Percentiles rank a stretch among this genome's conserved stretches.
Evolutionary conservation across 2,797 vertebrate species (phyloP).

Genomic region (Lerista edwardsae): DNA sequence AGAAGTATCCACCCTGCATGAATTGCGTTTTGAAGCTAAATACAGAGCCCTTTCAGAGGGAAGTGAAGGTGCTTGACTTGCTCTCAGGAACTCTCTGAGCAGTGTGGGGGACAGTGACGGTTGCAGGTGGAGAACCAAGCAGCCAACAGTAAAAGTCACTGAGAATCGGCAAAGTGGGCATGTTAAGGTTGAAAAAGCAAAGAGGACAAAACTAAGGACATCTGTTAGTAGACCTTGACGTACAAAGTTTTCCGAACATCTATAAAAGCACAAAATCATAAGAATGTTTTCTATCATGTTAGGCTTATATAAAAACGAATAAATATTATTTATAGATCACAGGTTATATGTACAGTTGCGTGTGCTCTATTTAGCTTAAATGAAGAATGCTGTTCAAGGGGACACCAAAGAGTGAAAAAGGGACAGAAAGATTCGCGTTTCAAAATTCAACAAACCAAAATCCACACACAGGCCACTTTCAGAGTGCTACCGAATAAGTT

Average conservation of each 20-base stretch:
- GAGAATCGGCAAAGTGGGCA: constrained; percentile 45
- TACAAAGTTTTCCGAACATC: constrained; percentile 75
- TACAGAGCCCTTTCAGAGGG: constrained; percentile 59
- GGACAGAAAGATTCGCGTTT: constrained; percentile 51
- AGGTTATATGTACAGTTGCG: constrained; percentile 76
- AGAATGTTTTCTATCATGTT: constrained; percentile 74
- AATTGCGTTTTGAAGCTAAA: not conserved
- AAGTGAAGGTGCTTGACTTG: constrained; percentile 33
- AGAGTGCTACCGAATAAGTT: constrained; percentile 42
- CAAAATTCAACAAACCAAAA: constrained; percentile 45
- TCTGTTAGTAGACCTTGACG: constrained; percentile 60
- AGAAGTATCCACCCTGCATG: not conserved
- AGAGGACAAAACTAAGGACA: constrained; percentile 54
- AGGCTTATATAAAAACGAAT: constrained; percentile 78
- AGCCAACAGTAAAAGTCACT: constrained; percentile 53
- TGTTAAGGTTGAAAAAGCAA: constrained; percentile 58
- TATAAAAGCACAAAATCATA: constrained; percentile 77
- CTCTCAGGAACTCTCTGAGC: constrained; percentile 53
- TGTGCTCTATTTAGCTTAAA: constrained; percentile 76
- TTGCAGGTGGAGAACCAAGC: constrained; percentile 18
- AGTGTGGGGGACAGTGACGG: constrained; percentile 36
- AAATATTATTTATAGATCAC: constrained; percentile 76
- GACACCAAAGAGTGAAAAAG: constrained; percentile 39
- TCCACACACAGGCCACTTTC: constrained; percentile 49
- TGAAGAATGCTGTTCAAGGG: constrained; percentile 63